These are phyloP conservation scores for Micronisus gabar DNA, from an alignment of 2,113 vertebrate genomes.

Conservation along the genomic window DNA sequence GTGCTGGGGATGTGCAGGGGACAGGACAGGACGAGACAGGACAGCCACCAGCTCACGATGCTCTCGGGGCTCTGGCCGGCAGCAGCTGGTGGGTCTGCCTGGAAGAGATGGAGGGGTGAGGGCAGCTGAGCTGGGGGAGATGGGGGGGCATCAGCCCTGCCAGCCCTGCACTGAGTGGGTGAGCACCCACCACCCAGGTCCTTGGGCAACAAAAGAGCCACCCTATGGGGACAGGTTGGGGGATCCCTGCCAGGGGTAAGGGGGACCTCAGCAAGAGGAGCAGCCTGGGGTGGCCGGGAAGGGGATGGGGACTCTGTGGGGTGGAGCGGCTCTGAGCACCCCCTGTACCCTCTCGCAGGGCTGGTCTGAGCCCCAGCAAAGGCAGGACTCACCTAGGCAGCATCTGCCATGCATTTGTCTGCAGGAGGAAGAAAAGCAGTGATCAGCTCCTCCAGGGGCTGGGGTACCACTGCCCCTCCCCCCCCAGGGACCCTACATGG, in stretches of 20 bases:
- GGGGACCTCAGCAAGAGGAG: not conserved
- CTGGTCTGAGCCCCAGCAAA: not conserved
- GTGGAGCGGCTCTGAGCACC: rapidly evolving
- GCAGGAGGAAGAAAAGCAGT: not conserved
- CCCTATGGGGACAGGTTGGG: too few species aligned
- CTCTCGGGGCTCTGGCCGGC: not conserved
- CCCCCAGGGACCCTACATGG: not conserved
- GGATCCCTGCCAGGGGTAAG: not conserved
- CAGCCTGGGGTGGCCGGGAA: not conserved
- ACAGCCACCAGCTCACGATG: rapidly evolving
- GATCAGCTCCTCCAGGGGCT: not conserved
- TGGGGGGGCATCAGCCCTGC: rapidly evolving
- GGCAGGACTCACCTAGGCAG: slow-evolving; percentile 48
- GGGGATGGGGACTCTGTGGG: not conserved
- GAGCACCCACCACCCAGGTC: not conserved
- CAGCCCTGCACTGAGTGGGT: not conserved
- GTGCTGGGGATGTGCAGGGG: not conserved
- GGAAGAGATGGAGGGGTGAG: not conserved
- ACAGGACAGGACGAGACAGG: rapidly evolving
- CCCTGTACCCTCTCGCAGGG: rapidly evolving
- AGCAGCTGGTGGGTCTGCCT: not conserved
- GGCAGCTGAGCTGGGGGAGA: not conserved
- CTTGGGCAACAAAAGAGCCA: not conserved
- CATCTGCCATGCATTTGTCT: slow-evolving; percentile 58
- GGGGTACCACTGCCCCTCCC: not conserved